Conservation (phyloP, 2,113 vertebrate species). For the Myotis lucifugus region DNA sequence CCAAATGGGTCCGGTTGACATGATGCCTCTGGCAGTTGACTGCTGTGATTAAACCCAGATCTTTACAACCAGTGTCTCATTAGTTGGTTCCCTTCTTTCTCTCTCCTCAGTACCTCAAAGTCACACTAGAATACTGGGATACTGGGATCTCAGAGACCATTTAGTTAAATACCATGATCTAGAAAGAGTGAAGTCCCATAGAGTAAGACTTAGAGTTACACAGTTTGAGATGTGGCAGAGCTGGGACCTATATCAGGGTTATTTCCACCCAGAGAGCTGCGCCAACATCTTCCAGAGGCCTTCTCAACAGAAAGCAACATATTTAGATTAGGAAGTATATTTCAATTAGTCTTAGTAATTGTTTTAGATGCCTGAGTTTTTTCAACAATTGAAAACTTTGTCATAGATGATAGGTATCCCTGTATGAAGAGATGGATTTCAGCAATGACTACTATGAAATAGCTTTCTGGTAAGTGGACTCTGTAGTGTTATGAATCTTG, state of each 20-base stretch:
- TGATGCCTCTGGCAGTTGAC: not conserved
- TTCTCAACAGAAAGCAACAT: not conserved
- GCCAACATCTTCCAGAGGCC: not conserved
- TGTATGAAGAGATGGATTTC: conserved; percentile 33
- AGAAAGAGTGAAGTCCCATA: not conserved
- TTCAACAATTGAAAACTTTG: conserved; percentile 32
- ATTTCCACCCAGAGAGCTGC: not conserved
- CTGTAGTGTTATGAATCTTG: conserved; percentile 21
- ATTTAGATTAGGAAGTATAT: not conserved
- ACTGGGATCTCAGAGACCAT: not conserved
- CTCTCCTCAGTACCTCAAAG: not conserved
- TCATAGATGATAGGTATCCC: not conserved
- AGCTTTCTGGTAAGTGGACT: not conserved
- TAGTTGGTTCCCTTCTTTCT: not conserved
- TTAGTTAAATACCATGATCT: not conserved
- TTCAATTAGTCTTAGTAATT: conserved; percentile 25
- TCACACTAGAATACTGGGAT: conserved; percentile 7
- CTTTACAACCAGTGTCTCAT: not conserved
- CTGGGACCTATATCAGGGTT: not conserved
- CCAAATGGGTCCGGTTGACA: not conserved
- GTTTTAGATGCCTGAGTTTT: conserved; percentile 7
- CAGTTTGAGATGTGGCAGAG: not conserved
- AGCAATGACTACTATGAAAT: conserved; percentile 2
- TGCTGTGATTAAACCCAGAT: not conserved
- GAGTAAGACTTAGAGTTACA: not conserved